Evolutionary conservation across 2,888 invertebrate genomes (phyloP).

Genomic region (Polia nebulosa): DNA sequence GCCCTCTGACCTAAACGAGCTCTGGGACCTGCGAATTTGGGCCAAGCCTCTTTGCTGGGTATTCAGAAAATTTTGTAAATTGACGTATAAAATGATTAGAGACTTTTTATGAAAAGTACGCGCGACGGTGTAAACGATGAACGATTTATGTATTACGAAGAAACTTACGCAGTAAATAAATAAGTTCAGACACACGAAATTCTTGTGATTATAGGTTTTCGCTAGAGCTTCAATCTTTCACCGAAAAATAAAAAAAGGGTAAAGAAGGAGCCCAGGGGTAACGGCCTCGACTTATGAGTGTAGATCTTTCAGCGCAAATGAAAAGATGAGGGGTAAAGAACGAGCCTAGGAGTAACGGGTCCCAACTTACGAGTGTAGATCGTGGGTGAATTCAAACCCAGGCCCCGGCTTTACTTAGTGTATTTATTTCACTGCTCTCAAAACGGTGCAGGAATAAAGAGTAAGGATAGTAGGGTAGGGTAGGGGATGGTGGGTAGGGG

Average conservation of each 20-base stretch:
- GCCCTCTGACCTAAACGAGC: conserved; percentile 68
- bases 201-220: not conserved
- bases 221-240: not conserved
- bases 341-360: no score
- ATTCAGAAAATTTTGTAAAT: conserved; percentile 47
- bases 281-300: no score
- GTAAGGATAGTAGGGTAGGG: no score
- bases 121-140: conserved; percentile 11
- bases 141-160: conserved; percentile 10
- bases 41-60: conserved; percentile 46
- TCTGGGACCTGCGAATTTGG: conserved; percentile 57
- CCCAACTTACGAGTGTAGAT: no score
- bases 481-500: no score
- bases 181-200: not conserved
- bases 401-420: no score
- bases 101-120: conserved; percentile 36
- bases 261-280: no score
- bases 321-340: not conserved
- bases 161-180: not conserved
- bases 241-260: conserved; percentile 10
- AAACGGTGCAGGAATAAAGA: no score
- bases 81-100: conserved; percentile 48
- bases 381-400: no score
- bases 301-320: no score
- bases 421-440: no score